Conservation (phyloP, 1,140 invertebrate genomes). For the Sinonovacula constricta region DNA sequence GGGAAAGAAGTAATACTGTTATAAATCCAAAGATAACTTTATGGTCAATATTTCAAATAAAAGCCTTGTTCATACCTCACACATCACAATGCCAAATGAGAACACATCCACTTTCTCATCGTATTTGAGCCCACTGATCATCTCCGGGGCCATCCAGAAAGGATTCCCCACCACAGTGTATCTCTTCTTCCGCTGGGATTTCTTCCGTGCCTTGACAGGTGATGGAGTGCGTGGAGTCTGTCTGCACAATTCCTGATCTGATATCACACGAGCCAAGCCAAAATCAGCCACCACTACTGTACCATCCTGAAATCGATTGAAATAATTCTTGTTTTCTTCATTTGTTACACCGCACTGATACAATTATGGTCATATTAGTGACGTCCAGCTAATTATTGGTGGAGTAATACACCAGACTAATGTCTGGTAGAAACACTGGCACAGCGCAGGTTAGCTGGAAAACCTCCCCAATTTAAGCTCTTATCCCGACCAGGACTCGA, state of each 20-base stretch:
- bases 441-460: too few relatives aligned
- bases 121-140: slow-evolving; percentile 75
- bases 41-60: not conserved
- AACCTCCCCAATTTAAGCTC: too few relatives aligned
- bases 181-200: slow-evolving; percentile 68
- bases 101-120: slow-evolving; percentile 78
- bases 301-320: slow-evolving; percentile 71
- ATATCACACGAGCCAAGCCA: slow-evolving; percentile 75
- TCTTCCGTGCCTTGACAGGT: slow-evolving; percentile 23
- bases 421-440: too few relatives aligned
- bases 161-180: slow-evolving; percentile 78
- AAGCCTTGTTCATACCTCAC: slow-evolving; percentile 74
- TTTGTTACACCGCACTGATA: too few relatives aligned
- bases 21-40: too few relatives aligned
- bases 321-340: too few relatives aligned
- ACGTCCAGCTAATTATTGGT: too few relatives aligned
- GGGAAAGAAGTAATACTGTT: too few relatives aligned
- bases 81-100: slow-evolving; percentile 76
- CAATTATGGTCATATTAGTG: too few relatives aligned
- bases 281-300: slow-evolving; percentile 78
- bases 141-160: slow-evolving; percentile 79
- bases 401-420: too few relatives aligned
- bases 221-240: slow-evolving; percentile 31
- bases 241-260: slow-evolving; percentile 58
- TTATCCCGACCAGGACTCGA: too few relatives aligned